Percentiles rank a stretch among this genome's conserved stretches.
These are phyloP conservation scores for Ichneumoninae sp. DNA, from an alignment of 2,888 invertebrate genomes.

Conservation along the genomic window DNA sequence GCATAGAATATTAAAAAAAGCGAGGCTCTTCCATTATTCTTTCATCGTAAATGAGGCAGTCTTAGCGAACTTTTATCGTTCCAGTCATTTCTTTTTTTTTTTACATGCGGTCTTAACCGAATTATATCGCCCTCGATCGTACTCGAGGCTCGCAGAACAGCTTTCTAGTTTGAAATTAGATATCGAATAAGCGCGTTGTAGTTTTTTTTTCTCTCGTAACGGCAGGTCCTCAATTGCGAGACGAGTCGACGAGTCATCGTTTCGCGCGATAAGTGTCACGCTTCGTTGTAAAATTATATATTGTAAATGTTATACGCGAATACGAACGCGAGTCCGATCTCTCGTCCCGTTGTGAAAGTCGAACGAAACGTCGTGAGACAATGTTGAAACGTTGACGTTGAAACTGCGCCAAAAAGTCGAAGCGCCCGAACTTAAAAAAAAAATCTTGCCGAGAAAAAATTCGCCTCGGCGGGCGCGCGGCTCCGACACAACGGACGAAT, in stretches of 20 bases:
- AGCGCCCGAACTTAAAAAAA: not conserved
- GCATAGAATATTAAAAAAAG: constrained; percentile 13
- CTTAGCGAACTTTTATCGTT: not conserved
- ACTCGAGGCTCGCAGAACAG: not conserved
- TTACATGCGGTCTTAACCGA: not conserved
- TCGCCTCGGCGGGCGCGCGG: not conserved
- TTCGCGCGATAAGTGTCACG: constrained; percentile 43
- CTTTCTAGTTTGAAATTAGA: constrained; percentile 6
- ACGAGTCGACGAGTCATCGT: constrained; percentile 51
- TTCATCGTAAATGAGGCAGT: constrained; percentile 16
- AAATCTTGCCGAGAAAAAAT: not conserved
- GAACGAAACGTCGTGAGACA: not conserved
- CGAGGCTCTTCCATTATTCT: constrained; percentile 2
- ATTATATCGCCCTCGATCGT: not conserved
- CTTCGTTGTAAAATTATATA: constrained; percentile 56
- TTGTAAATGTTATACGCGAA: constrained; percentile 42
- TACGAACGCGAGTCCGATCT: constrained; percentile 1
- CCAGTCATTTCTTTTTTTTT: not conserved
- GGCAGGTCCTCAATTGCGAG: constrained; percentile 36
- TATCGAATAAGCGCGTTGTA: not conserved
- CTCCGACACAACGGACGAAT: not conserved
- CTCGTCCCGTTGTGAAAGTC: not conserved
- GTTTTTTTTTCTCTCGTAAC: constrained; percentile 14
- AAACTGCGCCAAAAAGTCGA: not conserved
- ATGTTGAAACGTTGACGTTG: not conserved